A percentile compares a stretch with the other conserved stretches of the same genome.
Evolutionary conservation across 2,113 vertebrate species (phyloP).

Genomic region (Hippocampus comes): DNA sequence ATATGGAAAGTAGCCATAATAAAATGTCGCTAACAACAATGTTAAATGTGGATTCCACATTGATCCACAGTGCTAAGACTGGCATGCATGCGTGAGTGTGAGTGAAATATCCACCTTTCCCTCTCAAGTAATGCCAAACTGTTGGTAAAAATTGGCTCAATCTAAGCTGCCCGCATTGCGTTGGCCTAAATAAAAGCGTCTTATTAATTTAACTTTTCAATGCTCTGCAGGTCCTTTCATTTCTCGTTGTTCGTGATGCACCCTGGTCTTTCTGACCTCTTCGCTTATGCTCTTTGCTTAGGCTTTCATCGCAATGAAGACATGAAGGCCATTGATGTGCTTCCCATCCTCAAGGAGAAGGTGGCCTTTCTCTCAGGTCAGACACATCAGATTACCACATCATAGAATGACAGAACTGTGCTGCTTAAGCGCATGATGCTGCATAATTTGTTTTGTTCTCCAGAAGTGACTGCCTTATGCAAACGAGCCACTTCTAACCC

Average conservation of each 20-base stretch:
- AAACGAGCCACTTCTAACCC: not conserved
- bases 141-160: not conserved
- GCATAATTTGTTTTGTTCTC: not conserved
- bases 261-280: not conserved
- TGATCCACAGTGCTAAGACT: not conserved
- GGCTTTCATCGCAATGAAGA: conserved; percentile 98
- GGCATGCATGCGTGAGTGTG: not conserved
- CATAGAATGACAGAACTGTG: not conserved
- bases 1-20: not conserved
- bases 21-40: not conserved
- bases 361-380: conserved; percentile 95
- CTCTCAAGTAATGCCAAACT: too few relatives aligned
- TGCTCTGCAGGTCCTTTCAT: not conserved
- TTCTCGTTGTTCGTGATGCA: not conserved
- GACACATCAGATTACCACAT: conserved; percentile 8
- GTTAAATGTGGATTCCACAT: not conserved
- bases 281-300: conserved; percentile 54
- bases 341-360: conserved; percentile 97
- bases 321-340: conserved; percentile 95
- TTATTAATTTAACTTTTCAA: not conserved
- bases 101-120: not conserved
- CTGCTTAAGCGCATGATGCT: not conserved
- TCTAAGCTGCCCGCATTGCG: not conserved
- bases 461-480: not conserved
- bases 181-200: not conserved